phyloP scores from a whole-genome alignment of 1,140 invertebrate species.

The Neodiprion pinetum region DNA sequence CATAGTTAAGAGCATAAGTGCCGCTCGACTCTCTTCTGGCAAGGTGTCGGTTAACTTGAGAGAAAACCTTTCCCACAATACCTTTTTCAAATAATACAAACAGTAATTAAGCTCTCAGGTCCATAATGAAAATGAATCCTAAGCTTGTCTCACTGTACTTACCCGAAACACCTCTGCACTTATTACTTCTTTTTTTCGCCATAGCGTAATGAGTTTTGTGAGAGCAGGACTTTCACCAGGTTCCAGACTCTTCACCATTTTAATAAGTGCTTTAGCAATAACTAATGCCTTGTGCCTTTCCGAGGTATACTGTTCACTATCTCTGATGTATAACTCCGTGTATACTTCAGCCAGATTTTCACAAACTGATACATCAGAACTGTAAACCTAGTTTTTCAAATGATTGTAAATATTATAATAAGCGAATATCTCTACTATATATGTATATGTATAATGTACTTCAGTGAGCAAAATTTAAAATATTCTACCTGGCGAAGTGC shows the following conservation, averaged over 20 bases:
- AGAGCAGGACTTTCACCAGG: conserved; percentile 74
- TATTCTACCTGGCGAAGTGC: conserved; percentile 82
- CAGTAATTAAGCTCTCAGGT: too few relatives aligned
- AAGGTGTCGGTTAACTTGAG: conserved; percentile 76
- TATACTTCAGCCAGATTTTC: conserved; percentile 71
- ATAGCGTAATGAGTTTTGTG: conserved; percentile 73
- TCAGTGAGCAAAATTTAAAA: too few relatives aligned
- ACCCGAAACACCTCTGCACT: conserved; percentile 58
- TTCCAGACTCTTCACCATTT: conserved; percentile 66
- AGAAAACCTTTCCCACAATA: conserved; percentile 84
- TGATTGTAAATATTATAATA: too few relatives aligned
- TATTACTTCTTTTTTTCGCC: conserved; percentile 69
- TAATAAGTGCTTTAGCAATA: conserved; percentile 48
- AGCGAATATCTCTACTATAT: too few relatives aligned
- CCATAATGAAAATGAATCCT: background rate
- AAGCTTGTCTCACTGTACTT: conserved; percentile 18
- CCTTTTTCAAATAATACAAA: conserved; percentile 49
- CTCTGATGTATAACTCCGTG: conserved; percentile 68
- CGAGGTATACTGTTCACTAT: conserved; percentile 34
- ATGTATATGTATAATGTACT: too few relatives aligned
- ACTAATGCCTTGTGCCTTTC: conserved; percentile 42
- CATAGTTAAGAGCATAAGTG: conserved; percentile 79
- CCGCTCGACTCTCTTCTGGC: conserved; percentile 70
- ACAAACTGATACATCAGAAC: conserved; percentile 62
- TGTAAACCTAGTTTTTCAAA: conserved; percentile 56